phyloP scores from a whole-genome alignment of 2,797 vertebrate species.

The Phoeniculus purpureus region DNA sequence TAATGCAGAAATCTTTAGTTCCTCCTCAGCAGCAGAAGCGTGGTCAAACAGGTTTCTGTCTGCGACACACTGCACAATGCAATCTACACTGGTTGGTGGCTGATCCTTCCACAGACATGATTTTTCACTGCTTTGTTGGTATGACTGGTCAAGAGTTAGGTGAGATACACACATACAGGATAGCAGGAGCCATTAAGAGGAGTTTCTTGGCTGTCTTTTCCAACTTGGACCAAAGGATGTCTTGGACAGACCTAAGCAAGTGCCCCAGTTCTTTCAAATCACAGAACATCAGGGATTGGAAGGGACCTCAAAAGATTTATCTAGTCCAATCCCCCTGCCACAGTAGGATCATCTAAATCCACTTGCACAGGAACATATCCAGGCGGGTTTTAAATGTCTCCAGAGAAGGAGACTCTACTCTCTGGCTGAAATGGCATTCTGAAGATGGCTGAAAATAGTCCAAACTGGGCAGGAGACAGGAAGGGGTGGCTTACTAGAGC shows the following conservation, averaged over 20 bases:
- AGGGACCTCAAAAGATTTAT: no score
- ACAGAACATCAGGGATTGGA: no score
- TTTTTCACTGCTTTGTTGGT: not conserved
- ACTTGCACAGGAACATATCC: no score
- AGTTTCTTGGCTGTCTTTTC: not conserved
- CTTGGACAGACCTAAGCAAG: not conserved
- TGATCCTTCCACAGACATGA: accelerated
- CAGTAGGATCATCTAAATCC: no score
- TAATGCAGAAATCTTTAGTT: not conserved
- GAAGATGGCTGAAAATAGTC: not conserved
- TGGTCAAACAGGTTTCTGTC: not conserved
- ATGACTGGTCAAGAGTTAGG: not conserved
- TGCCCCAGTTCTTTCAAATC: not conserved
- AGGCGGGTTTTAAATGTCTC: no score
- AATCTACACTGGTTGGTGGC: not conserved
- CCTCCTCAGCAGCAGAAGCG: not conserved
- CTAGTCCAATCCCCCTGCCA: no score
- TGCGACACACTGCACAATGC: not conserved
- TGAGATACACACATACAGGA: accelerated
- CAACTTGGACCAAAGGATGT: not conserved
- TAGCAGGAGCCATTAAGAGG: not conserved
- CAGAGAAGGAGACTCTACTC: no score
- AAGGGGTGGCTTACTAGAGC: not conserved
- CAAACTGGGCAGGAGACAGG: not conserved
- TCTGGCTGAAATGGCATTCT: not conserved